Base-by-base conservation (phyloP, 2,888 invertebrate genomes). In the Dryococelus australis region DNA sequence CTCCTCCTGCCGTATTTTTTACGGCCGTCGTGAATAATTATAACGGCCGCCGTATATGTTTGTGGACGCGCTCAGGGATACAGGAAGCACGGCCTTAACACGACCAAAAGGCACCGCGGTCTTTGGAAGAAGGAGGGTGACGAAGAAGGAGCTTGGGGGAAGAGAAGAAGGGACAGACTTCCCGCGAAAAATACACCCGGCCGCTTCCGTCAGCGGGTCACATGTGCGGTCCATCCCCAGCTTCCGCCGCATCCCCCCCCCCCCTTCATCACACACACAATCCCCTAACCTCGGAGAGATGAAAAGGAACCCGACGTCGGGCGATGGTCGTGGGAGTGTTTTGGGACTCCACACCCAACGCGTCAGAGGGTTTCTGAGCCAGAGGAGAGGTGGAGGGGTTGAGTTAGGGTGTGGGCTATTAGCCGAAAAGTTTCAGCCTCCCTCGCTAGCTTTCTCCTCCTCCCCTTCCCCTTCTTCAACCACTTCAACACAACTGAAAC, bases 341-440 rank as follows among this genome's bases (percentile, higher is more conserved):
- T 35, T 20, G 65, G 65, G 65, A n/a, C n/a, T 65, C 47, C 47
- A 47, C 47, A 47, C 47, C 47, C 47, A 13, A 5, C 47, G 10
- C 47, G 47, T 16, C 47, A 13, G 47, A 10, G 20, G 65, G 65
- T 65, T 24, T 65, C 65, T 16, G 6, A 0, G 6, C 6, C 16
- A 20, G 65, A 24, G 20, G 24, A 65, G n/a, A 24, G 65, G 65
- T 8, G n/a, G 6, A 65, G 65, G n/a, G n/a, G 65, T 6, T 20
- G 65, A 8, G 20, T n/a, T 65, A 65, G 65, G 65, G 65, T n/a
- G 65, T 5, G 10, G 65, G 65, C 65, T 65, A 65, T 65, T 65
- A 65, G 65, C 65, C 65, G 65, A 65, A 65, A 65, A 65, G 65
- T 65, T 65, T 65, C n/a, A 24, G n/a, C 65, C n/a, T 65, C n/a